phyloP scores from a whole-genome alignment of 2,888 invertebrate species.

The Rotaria socialis region DNA sequence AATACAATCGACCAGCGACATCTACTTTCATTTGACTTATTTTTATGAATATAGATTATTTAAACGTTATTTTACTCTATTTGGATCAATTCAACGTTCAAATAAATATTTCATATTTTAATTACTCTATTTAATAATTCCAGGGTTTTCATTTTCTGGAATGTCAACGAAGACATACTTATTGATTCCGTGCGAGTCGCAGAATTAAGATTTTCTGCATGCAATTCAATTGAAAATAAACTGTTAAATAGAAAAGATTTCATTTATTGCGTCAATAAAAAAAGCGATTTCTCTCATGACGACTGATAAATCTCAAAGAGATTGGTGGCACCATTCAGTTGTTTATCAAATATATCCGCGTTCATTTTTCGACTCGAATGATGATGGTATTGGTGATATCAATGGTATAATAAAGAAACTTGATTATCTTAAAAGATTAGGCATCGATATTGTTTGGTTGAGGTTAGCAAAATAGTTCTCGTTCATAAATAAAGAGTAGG shows the following conservation, averaged over 20 bases:
- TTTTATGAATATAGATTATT: not conserved
- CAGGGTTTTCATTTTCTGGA: not conserved
- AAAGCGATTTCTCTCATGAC: not conserved
- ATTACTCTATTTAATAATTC: no score
- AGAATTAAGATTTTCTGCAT: not conserved
- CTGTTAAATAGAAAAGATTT: not conserved
- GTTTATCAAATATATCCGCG: slow-evolving; percentile 44
- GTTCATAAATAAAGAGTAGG: no score
- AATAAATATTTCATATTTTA: not conserved
- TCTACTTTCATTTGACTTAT: not conserved
- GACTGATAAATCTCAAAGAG: not conserved
- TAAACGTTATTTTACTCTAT: no score
- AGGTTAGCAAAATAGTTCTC: not conserved
- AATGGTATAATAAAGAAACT: slow-evolving; percentile 42
- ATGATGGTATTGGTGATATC: slow-evolving; percentile 45
- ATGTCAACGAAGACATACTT: not conserved
- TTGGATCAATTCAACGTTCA: no score
- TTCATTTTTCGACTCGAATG: slow-evolving; percentile 43
- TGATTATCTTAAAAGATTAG: slow-evolving; percentile 43
- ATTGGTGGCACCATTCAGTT: slow-evolving; percentile 44
- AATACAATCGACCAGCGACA: not conserved
- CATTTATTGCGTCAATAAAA: not conserved
- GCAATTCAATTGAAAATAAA: not conserved
- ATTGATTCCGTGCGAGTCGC: not conserved
- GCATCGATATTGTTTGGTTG: slow-evolving; percentile 39